Evolutionary conservation across 2,888 invertebrate species (phyloP), one percentile per base, ranked within the genome.

Genomic region (Oconnorella tubifera): DNA sequence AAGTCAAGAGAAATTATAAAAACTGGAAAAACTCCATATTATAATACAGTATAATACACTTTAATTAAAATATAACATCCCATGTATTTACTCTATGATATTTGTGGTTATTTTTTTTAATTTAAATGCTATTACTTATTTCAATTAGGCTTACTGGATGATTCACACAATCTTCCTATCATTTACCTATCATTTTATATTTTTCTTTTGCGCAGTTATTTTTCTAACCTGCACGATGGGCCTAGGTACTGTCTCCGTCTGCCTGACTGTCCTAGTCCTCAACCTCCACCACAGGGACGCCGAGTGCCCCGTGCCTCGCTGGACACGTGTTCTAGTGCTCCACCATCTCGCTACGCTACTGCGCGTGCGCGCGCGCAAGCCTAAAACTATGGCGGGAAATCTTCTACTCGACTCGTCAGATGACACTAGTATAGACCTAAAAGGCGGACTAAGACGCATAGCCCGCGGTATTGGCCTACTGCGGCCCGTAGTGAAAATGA

Each of bases 171-270:
- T n/a, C n/a, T n/a, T n/a, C n/a, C n/a, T n/a, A n/a, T n/a, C n/a
- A n/a, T n/a, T n/a, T n/a, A n/a, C n/a, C n/a, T n/a, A n/a, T n/a
- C n/a, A n/a, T n/a, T n/a, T n/a, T n/a, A n/a, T n/a, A n/a, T n/a
- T n/a, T n/a, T n/a, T n/a, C n/a, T n/a, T n/a, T n/a, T n/a, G n/a
- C n/a, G n/a, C 67, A 72, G 72, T 72, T 19, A 62, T 69, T 28
- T 72, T 70, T 63, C 68, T 72, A 33, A 71, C 72, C n/a, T 67
- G 70, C 50, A 72, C 70, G n/a, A 72, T 72, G 72, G 69, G 64
- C 6, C 65, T 72, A 50, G 72, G 72, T 10, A 72, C 72, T 1
- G 67, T 67, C 3, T 71, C 70, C 27, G 70, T 72, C 14, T 72
- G 72, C 33, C 63, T 72, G 32, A 72, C 72, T 1, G 72, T 72